phyloP scores from a whole-genome alignment of 92 coral and sea anemone species.

The Zoanthus sansibaricus region DNA sequence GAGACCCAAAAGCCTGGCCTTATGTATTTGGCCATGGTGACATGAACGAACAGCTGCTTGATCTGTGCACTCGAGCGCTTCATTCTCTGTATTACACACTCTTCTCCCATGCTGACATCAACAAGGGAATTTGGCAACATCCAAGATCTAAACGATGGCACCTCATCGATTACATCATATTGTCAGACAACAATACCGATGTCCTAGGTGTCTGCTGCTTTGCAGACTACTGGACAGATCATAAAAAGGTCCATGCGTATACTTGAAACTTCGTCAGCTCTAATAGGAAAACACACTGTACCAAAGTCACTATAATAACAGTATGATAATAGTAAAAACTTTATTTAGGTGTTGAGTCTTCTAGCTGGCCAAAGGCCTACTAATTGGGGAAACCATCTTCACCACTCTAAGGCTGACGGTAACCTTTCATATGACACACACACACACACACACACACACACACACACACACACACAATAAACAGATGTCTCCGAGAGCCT shows the following conservation, averaged over 20 bases:
- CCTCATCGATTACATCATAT: not conserved
- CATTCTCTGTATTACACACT: not conserved
- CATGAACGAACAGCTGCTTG: not conserved
- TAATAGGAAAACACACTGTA: too few relatives aligned
- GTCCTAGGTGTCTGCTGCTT: not conserved
- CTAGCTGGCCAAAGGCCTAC: too few relatives aligned
- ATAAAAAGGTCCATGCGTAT: not conserved
- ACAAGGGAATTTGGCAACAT: too few relatives aligned
- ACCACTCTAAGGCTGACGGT: too few relatives aligned
- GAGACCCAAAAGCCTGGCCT: not conserved
- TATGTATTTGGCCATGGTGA: not conserved
- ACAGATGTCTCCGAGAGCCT: too few relatives aligned
- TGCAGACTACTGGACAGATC: not conserved
- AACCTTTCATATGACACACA: too few relatives aligned
- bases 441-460: too few relatives aligned
- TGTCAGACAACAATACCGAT: not conserved
- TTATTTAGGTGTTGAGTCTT: too few relatives aligned
- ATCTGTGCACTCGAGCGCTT: not conserved
- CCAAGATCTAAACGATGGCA: not conserved
- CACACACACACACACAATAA: too few relatives aligned
- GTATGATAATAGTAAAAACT: too few relatives aligned
- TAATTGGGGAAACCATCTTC: too few relatives aligned
- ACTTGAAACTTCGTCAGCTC: not conserved
- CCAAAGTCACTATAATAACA: too few relatives aligned
- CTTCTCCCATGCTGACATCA: not conserved